Base-by-base conservation (phyloP, 2,888 invertebrate species). In the Metellina segmentata region DNA sequence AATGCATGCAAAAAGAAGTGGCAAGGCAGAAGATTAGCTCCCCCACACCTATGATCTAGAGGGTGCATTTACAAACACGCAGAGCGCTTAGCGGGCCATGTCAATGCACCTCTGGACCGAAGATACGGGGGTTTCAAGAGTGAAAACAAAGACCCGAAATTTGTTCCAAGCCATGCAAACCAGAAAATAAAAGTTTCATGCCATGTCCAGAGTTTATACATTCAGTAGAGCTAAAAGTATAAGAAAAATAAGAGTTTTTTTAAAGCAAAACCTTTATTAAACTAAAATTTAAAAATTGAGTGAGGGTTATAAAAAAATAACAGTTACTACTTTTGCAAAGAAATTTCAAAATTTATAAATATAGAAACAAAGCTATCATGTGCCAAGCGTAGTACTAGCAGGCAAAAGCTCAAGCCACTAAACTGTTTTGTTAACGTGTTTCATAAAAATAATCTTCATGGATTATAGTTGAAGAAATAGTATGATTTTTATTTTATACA, bases 81-180 rank as follows among this genome's bases (percentile, higher is more conserved):
- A 19, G 53, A 48, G 81, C 90, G 74, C 71, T 77, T 49, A 34
- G 20, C 5, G 5, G 53, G 61, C n/a, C 13, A 92, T 92, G 91
- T 92, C 72, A 92, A 89, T 89, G 88, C 88, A 88, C 81, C 91
- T 89, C 91, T 92, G 91, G 91, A 92, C 88, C 91, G 91, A 74
- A 92, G 91, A 89, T 85, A 92, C 91, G n/a, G 20, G 83, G 82
- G 82, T 20, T 19, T 34, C 74, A 75, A 75, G 74, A 86, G 61
- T 61, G 72, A 69, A n/a, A 70, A 70, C 70, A 86, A 51, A 89
- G 87, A 51, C 85, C 85, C 71, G 74, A 61, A 51, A 71, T 9
- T 9, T 53, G 75, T 16, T 82, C 90, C 90, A 71, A 85, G 71
- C 83, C 91, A 91, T 91, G 91, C 91, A 87, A 91, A 75, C 11